Evolutionary conservation across 2,797 vertebrate genomes (phyloP), one percentile per base, ranked within the genome.

Genomic region (Sebastes minor): DNA sequence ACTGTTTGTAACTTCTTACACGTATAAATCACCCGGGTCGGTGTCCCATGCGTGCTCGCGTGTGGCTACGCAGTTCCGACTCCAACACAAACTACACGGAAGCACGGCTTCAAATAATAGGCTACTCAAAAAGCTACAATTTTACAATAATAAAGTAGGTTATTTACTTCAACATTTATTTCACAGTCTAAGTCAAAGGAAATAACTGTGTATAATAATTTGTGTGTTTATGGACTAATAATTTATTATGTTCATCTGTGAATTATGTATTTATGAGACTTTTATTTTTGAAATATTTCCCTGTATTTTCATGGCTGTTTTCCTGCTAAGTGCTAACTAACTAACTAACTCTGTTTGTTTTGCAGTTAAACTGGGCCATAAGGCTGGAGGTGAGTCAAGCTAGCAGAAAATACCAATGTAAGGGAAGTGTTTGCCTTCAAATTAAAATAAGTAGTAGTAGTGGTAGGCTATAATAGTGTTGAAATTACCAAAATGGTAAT

Each of bases 251-350:
- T 20, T 6, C 4, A 42, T 66, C 0, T 22, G 4, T 22, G 13
- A n/a, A 8, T 4, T 1, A 22, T 18, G 33, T 8, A 10, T 33
- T n/a, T 1, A 3, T 30, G 6, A 23, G 23, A 38, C 22, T 57
- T 85, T 83, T 74, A 81, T n/a, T 69, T 85, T 64, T 74, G 27
- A 25, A 75, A 14, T 10, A 0, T 2, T 10, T 38, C 16, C 28
- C 66, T 49, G 20, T 27, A 5, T 55, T 23, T 59, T 69, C 5
- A 10, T 2, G 1, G 1, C 4, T 12, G 0, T 18, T 33, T 18
- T 46, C 9, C 8, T 35, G 38, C 8, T 42, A 28, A 56, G 60
- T 35, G 6, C 77, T 78, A n/a, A 33, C 60, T 62, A 7, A 33
- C 63, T 84, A 8, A 77, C 75, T 46, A 38, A 38, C 42, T 16